These are phyloP conservation scores for Caenorhabditis sp. DNA, from an alignment of 2,888 invertebrate genomes.

Conservation along the genomic window DNA sequence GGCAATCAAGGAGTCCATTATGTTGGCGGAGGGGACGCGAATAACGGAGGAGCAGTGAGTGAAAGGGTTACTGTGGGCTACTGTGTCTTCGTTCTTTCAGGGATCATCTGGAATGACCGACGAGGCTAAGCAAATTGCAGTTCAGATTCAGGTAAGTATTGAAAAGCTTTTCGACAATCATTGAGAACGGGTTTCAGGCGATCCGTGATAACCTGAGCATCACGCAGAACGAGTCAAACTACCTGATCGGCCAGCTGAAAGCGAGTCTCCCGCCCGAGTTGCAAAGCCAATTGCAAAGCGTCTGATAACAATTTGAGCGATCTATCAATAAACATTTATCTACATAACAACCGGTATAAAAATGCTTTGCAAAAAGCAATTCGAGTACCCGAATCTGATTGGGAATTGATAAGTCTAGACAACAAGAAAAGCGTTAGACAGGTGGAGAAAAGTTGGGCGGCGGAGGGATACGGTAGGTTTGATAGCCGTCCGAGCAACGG, in stretches of 20 bases:
- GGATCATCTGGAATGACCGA: constrained; percentile 13
- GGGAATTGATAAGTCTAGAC: not conserved
- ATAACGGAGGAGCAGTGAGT: not conserved
- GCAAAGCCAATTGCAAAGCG: constrained; percentile 30
- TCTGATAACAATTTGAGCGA: not conserved
- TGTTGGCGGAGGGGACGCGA: constrained; percentile 14
- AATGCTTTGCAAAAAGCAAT: not conserved
- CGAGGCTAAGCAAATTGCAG: constrained; percentile 43
- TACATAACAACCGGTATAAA: constrained; percentile 4
- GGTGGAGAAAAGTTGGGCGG: constrained; percentile 47
- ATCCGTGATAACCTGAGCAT: constrained; percentile 47
- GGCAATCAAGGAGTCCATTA: constrained; percentile 41
- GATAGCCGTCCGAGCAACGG: constrained; percentile 38
- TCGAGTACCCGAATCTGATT: not conserved
- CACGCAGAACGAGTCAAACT: constrained; percentile 29
- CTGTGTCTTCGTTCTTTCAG: not conserved
- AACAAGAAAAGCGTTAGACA: constrained; percentile 1
- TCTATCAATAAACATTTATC: not conserved
- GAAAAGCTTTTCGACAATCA: not conserved
- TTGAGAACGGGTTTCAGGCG: constrained; percentile 17
- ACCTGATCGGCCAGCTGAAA: constrained; percentile 38
- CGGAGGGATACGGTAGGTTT: constrained; percentile 43
- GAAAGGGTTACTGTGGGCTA: not conserved
- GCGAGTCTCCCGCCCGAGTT: constrained; percentile 39
- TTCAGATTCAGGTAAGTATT: constrained; percentile 34